Evolutionary conservation across 1,140 invertebrate species (phyloP), one percentile per base, ranked within the genome.

Genomic region (Lasaia peninsularis): DNA sequence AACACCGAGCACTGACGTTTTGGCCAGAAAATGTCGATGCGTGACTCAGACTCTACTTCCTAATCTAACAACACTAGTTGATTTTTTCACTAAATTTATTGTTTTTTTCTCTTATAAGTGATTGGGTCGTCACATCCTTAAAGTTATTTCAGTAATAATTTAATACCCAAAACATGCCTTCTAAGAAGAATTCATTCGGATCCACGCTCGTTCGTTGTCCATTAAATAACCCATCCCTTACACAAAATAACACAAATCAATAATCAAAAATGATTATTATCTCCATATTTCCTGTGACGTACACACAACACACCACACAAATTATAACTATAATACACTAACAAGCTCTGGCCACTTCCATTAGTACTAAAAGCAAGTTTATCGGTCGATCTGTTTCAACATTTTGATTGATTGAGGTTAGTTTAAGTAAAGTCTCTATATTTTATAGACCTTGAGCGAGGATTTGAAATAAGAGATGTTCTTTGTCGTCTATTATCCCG

Each of bases 331-430:
- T n/a, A n/a, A n/a, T n/a, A n/a, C n/a, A n/a, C n/a, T 32, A 18
- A 52, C 24, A 16, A 52, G 50, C 35, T 16, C 37, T 49, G 61
- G 58, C 55, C 52, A 55, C 49, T 59, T 58, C 61, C 60, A 62
- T 71, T 66, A 65, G 60, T 64, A 62, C 68, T 71, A 71, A 73
- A 79, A 71, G 68, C 53, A 28, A 64, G 52, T 62, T 73, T 80
- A 80, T 78, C 75, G 67, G 20, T 16, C 60, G 58, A 78, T 75
- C 73, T 67, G 64, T 70, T 67, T 69, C 62, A 66, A 44, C 70
- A 59, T 67, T 73, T 62, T 80, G 73, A 80, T 78, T 78, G 73
- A 80, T 76, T 65, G 71, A 68, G 66, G 69, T 66, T 67, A 69
- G 62, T 50, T 66, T 48, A 51, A 56, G 16, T 56, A 61, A 40